Percentiles rank a stretch among this genome's conserved stretches.
Evolutionary conservation across 1,140 invertebrate species (phyloP).

Genomic region (Atta texana): DNA sequence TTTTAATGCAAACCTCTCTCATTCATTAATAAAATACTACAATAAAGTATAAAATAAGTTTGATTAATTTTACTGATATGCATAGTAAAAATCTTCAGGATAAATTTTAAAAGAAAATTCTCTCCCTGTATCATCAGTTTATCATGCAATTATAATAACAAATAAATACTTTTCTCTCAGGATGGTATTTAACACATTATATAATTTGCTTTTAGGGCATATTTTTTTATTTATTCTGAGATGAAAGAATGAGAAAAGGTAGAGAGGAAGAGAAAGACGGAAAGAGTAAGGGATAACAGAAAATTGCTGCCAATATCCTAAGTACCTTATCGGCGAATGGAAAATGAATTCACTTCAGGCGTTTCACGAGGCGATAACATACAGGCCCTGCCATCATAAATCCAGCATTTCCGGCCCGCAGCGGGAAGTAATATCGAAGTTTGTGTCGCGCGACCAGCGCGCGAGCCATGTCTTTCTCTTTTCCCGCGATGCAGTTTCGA

Average conservation of each 20-base stretch:
- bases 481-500: background rate
- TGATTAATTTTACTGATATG: too few species aligned
- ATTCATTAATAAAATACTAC: too few species aligned
- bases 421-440: constrained; percentile 81
- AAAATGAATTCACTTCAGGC: constrained; percentile 75
- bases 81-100: too few species aligned
- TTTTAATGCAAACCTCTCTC: too few species aligned
- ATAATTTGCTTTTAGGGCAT: background rate
- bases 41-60: too few species aligned
- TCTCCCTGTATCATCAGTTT: too few species aligned
- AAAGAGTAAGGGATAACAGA: constrained; percentile 23
- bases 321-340: constrained; percentile 73
- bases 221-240: background rate
- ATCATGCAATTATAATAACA: too few species aligned
- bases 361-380: constrained; percentile 69
- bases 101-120: too few species aligned
- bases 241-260: background rate
- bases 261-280: background rate
- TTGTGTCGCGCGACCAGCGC: constrained; percentile 39
- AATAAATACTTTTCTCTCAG: too few species aligned
- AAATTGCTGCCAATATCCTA: constrained; percentile 44
- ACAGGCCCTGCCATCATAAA: constrained; percentile 77
- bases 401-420: constrained; percentile 78
- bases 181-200: background rate
- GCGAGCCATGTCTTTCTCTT: background rate